Evolutionary conservation across 2,888 invertebrate species (phyloP), one percentile per base, ranked within the genome.

Genomic region (Zygaena filipendulae): DNA sequence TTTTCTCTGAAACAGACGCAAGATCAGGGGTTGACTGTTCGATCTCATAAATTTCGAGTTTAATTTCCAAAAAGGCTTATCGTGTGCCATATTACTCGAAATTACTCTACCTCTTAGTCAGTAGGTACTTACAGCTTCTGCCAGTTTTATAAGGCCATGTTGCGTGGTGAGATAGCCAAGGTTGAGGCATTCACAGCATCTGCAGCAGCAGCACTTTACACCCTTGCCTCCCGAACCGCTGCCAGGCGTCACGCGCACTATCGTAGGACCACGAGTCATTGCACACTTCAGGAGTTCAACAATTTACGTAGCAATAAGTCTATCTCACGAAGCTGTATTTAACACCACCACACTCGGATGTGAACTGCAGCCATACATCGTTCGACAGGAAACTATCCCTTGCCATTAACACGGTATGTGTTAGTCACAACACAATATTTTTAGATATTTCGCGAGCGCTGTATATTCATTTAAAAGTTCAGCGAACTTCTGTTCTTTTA

Each of bases 101-200:
- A n/a, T n/a, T n/a, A n/a, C n/a, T n/a, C n/a, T n/a, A n/a, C n/a
- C n/a, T n/a, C n/a, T n/a, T n/a, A n/a, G n/a, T n/a, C n/a, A n/a
- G n/a, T n/a, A n/a, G 7, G 3, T 42, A 82, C 85, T 82, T 77
- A 90, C 90, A 46, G 90, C 82, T 83, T 93, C 89, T 36, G 84
- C 75, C 2, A 92, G 52, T 69, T 92, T 93, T 25, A 91, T 69
- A 13, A 90, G 56, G 10, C 93, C 93, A 19, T 87, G 84, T 40
- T 85, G 82, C 1, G 88, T 85, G 23, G 85, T 86, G 8, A 92
- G 66, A 58, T 92, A 91, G 21, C 86, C 85, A 28, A 92, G 81
- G 59, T 92, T 87, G 30, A 93, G 68, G 54, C 92, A 92, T 10
- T 90, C 87, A 51, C 90, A 92, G 50, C 92, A 87, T 34, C 85